Base-by-base conservation (phyloP, 1,140 invertebrate species). In the Carposina sasakii region DNA sequence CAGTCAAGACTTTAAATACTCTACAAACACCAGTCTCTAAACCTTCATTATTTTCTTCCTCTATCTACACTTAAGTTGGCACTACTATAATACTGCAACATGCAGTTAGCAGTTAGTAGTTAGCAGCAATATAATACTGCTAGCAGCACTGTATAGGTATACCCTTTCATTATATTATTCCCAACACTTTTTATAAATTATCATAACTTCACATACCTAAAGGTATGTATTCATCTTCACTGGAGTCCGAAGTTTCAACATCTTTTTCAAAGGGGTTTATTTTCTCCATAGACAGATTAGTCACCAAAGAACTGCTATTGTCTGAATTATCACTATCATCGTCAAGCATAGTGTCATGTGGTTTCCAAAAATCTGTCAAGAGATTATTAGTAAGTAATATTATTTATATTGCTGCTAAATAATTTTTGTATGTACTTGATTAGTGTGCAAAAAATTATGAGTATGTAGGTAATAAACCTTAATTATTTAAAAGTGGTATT, bases 211-310 rank as follows among this genome's bases (percentile, higher is more conserved):
- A 31, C 26, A 51, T 63, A 78, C 76, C 69, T 62, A 70, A 48
- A 19, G 77, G 81, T 57, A 81, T 81, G 53, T 84, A 84, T 63
- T 84, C 81, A 64, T 84, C 77, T 60, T 81, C 77, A 71, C 77
- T 81, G 23, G 75, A 81, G 48, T 81, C 77, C 53, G 81, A 70
- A 31, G 63, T 66, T 19, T 84, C 75, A 43, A 78, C 65, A 59
- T 76, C 73, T 60, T 71, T 81, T 42, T 76, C 63, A 26, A 81
- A 54, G 30, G 62, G 60, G 24, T 77, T 53, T 52, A 81, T 65
- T 66, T 76, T 81, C 47, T 84, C 75, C 41, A 75, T 73, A 37
- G 77, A 78, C 26, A 84, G 59, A 59, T 78, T 84, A 36, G 73
- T 81, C 34, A 69, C 75, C 56, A 84, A 52, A 44, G 79, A 84